Base-by-base conservation (phyloP, 1,140 invertebrate genomes). In the Drosophila willistoni region DNA sequence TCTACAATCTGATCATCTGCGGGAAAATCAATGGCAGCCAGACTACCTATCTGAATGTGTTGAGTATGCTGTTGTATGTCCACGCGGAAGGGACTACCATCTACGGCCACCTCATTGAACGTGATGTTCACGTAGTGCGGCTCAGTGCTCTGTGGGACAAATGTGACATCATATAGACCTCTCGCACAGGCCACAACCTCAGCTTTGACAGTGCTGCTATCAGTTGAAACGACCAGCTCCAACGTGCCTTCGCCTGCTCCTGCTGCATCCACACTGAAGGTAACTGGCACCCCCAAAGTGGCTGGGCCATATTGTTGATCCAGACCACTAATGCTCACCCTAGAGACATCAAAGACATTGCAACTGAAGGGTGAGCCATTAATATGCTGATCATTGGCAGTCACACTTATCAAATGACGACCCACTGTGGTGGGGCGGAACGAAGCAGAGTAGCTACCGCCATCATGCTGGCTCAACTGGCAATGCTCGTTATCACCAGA, bases 131-230 rank as follows among this genome's bases (percentile, higher is more conserved):
- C 97, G 87, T 96, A 98, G 93, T 99, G 98, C 5, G 97, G 94
- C 64, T 96, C 96, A 9, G 96, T 94, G 55, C 98, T 97, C 91
- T 97, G 96, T 0, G 98, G 98, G 17, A 98, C 95, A 92, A 99
- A 99, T 0, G 97, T 98, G 0, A 99, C 98, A 84, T 99, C 98
- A 92, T 99, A 99, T 0, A 98, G 93, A 4, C 97, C 98, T 67
- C 97, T 94, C 1, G 97, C 97, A 85, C 97, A 96, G 33, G 97
- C 97, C 5, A 97, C 96, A 3, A 98, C 97, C 92, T 97, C 96
- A 0, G 96, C 96, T 90, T 97, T 97, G 3, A 97, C 96, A 2
- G 96, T 97, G 66, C 96, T 96, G 55, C 97, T 96, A 42, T 96
- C 95, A 0, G 97, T 98, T 39, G 97, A 98, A 0, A 99, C 97